Percentiles rank a stretch among this genome's conserved stretches.
phyloP scores from a whole-genome alignment of 2,888 invertebrate genomes.

The Tetheella fluctuosa region DNA sequence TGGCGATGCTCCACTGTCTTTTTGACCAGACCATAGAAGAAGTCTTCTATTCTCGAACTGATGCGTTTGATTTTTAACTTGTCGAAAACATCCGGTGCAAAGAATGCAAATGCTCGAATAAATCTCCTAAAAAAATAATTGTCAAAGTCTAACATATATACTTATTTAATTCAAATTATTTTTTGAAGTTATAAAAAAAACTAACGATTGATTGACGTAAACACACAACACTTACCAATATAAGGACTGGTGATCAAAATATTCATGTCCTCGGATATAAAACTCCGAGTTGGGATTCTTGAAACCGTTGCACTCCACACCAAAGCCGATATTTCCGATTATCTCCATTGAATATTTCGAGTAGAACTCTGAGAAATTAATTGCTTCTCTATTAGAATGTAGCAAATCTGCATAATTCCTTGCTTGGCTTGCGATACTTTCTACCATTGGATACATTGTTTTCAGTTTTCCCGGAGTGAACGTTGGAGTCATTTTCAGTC shows the following conservation, averaged over 20 bases:
- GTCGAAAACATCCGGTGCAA: conserved; percentile 69
- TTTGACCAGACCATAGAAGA: conserved; percentile 69
- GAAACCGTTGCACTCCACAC: conserved; percentile 85
- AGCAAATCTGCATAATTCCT: conserved; percentile 63
- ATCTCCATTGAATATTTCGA: conserved; percentile 86
- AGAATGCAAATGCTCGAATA: conserved; percentile 69
- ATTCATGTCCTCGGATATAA: conserved; percentile 70
- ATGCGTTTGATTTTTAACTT: conserved; percentile 66
- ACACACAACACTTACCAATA: conserved; percentile 65
- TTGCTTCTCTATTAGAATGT: conserved; percentile 52
- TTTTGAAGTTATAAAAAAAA: no score
- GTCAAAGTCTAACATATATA: no score
- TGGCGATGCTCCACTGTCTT: conserved; percentile 68
- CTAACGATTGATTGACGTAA: no score
- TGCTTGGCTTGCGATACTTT: conserved; percentile 82
- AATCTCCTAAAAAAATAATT: conserved; percentile 61
- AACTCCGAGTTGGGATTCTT: conserved; percentile 82
- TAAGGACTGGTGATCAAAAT: conserved; percentile 65
- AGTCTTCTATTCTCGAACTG: conserved; percentile 63
- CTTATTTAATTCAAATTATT: not conserved
- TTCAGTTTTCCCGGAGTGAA: conserved; percentile 88
- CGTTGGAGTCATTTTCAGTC: conserved; percentile 86
- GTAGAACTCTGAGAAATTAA: conserved; percentile 83
- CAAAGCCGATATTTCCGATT: conserved; percentile 85
- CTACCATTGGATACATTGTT: conserved; percentile 85